Evolutionary conservation across 2,888 invertebrate species (phyloP).

Genomic region (Agrochola lychnidis): DNA sequence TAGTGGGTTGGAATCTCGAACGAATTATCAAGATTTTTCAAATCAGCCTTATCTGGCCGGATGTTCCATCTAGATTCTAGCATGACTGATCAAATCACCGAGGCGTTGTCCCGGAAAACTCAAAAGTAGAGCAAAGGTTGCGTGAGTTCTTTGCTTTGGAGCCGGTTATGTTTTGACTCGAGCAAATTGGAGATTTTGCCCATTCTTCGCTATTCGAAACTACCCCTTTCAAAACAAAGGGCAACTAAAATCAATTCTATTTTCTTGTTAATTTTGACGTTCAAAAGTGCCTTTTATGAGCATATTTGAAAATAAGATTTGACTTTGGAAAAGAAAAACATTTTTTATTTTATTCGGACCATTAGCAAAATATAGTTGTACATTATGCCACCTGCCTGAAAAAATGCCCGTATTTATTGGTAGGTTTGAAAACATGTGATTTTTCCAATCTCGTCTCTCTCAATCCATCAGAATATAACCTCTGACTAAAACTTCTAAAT

Average conservation of each 20-base stretch:
- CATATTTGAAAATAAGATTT: too few species aligned
- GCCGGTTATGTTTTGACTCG: background rate
- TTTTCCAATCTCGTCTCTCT: background rate
- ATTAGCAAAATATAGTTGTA: background rate
- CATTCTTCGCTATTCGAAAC: too few species aligned
- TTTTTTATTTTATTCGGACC: too few species aligned
- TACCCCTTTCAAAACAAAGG: too few species aligned
- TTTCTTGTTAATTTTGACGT: too few species aligned
- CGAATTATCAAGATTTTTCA: slow-evolving; percentile 5
- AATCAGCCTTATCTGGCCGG: background rate
- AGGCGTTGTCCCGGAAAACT: too few species aligned
- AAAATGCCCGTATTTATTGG: background rate
- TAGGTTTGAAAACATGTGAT: background rate
- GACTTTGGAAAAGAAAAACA: too few species aligned
- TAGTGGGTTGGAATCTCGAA: background rate
- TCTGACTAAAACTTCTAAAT: slow-evolving; percentile 7
- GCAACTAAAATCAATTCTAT: too few species aligned
- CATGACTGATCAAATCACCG: background rate
- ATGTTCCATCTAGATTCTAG: background rate
- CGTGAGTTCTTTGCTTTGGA: background rate
- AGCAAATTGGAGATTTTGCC: background rate
- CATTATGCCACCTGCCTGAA: background rate
- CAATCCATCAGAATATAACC: slow-evolving; percentile 13
- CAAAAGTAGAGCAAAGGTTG: background rate
- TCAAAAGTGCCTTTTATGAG: too few species aligned